These are phyloP conservation scores for Diaphora mendica DNA, from an alignment of 2,888 invertebrate genomes.

Conservation along the genomic window DNA sequence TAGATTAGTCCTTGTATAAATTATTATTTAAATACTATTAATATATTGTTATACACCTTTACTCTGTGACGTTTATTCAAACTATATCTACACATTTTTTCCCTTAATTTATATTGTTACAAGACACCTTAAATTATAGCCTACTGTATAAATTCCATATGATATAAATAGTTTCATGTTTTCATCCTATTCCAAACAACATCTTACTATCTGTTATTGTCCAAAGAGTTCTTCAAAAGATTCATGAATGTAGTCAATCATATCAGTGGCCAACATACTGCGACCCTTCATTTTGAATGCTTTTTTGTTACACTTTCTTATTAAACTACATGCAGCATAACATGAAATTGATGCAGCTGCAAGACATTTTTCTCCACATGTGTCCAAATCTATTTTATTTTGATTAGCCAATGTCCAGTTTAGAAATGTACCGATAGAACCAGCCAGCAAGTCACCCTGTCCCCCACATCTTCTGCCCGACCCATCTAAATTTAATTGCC, in stretches of 20 bases:
- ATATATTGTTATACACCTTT: too few species aligned
- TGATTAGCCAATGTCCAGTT: constrained; percentile 89
- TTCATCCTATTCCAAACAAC: neutral
- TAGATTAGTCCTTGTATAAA: too few species aligned
- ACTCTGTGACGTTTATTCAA: too few species aligned
- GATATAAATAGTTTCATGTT: neutral
- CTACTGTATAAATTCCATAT: neutral
- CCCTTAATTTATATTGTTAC: neutral
- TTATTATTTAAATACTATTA: too few species aligned
- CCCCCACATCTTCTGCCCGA: constrained; percentile 98
- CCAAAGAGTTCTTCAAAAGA: constrained; percentile 88
- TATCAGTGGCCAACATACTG: constrained; percentile 95
- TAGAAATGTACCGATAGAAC: constrained; percentile 93
- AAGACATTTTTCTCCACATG: constrained; percentile 66
- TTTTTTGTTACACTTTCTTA: constrained; percentile 92
- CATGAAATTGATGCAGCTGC: constrained; percentile 90
- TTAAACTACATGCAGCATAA: constrained; percentile 93
- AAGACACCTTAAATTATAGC: neutral
- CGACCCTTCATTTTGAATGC: constrained; percentile 93
- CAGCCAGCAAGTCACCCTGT: constrained; percentile 97
- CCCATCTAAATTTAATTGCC: constrained; percentile 89
- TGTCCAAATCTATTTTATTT: constrained; percentile 56
- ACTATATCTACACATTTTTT: neutral
- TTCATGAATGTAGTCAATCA: constrained; percentile 93
- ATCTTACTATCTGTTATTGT: neutral